Percentiles rank a stretch among this genome's conserved stretches.
phyloP scores from a whole-genome alignment of 1,140 invertebrate species.

The Ridgeia piscesae region DNA sequence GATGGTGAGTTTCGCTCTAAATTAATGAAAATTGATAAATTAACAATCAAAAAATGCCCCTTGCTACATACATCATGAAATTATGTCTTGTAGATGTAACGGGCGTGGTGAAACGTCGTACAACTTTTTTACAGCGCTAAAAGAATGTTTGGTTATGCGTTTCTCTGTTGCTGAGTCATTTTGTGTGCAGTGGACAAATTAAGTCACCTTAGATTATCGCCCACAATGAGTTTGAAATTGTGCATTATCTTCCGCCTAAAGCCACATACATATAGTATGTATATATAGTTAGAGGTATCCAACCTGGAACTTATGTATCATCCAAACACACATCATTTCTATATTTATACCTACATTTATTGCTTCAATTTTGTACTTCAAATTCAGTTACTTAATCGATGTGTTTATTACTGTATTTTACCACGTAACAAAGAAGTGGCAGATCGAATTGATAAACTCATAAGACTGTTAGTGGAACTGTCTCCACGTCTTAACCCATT shows the following conservation, averaged over 20 bases:
- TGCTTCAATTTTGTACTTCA: neutral
- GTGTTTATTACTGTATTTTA: too few relatives aligned
- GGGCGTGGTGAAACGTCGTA: neutral
- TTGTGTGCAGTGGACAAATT: neutral
- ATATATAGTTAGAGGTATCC: neutral
- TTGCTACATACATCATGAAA: neutral
- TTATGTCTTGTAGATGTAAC: neutral
- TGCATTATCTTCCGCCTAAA: neutral
- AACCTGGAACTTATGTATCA: neutral
- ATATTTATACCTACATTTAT: neutral
- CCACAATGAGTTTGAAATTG: neutral
- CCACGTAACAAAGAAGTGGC: too few relatives aligned
- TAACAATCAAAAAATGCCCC: neutral
- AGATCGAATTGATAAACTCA: too few relatives aligned
- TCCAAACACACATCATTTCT: neutral
- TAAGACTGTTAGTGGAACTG: too few relatives aligned
- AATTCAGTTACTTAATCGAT: too few relatives aligned
- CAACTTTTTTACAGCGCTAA: neutral
- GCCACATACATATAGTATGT: neutral
- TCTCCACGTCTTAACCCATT: too few relatives aligned
- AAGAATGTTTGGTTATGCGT: neutral
- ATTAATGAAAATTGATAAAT: neutral
- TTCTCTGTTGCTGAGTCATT: neutral
- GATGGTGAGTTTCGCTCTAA: neutral
- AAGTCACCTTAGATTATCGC: neutral